Conservation (phyloP, 2,113 vertebrate genomes). For the Puma concolor region DNA sequence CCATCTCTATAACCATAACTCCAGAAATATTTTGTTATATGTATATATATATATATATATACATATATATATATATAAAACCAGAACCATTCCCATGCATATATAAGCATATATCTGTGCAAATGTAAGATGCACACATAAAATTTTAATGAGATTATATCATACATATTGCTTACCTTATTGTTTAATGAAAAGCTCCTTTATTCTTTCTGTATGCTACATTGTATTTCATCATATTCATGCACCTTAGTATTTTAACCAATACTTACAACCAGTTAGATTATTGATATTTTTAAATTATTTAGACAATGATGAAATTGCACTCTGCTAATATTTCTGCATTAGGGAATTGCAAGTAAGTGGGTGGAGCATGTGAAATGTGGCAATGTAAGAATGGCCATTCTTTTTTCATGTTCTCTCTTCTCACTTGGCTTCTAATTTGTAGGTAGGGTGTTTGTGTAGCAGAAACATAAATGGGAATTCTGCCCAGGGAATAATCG, state of each 20-base stretch:
- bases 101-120: not conserved
- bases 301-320: not conserved
- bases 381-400: fast-evolving
- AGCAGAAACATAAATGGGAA: not conserved
- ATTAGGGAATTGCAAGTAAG: not conserved
- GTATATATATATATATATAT: not conserved
- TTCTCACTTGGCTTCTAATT: not conserved
- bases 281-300: not conserved
- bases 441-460: too few species aligned
- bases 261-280: not conserved
- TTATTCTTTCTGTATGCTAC: not conserved
- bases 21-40: not conserved
- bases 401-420: not conserved
- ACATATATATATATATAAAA: not conserved
- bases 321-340: not conserved
- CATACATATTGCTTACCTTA: not conserved
- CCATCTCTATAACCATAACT: not conserved
- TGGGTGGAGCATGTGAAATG: not conserved
- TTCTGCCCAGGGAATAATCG: not conserved
- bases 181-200: not conserved
- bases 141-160: not conserved
- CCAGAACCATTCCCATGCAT: not conserved
- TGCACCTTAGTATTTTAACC: not conserved
- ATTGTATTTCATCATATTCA: not conserved
- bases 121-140: not conserved